These are phyloP conservation scores for Stenopsyche tienmushanensis DNA, from an alignment of 1,140 invertebrate genomes.

Conservation along the genomic window DNA sequence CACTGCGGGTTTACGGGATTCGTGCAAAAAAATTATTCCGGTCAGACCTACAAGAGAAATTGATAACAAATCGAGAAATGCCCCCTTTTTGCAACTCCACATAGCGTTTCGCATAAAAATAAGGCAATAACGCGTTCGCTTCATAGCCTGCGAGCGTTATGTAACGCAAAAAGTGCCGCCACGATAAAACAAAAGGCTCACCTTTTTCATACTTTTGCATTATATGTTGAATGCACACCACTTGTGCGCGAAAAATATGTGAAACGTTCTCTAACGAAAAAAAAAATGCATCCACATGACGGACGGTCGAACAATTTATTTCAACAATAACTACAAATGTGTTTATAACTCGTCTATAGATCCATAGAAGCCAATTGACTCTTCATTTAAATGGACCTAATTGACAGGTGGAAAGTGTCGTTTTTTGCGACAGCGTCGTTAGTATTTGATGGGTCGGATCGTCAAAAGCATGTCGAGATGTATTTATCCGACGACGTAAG, in stretches of 20 bases:
- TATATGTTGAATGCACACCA: constrained; percentile 20
- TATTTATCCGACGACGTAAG: too few relatives aligned
- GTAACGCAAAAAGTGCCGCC: constrained; percentile 19
- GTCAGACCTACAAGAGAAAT: constrained; percentile 31
- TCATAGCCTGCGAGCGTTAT: constrained; percentile 9
- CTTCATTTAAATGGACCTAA: too few relatives aligned
- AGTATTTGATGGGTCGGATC: background rate
- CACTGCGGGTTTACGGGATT: too few relatives aligned
- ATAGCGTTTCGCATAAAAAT: constrained; percentile 28
- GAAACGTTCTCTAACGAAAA: constrained; percentile 2
- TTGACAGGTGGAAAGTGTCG: too few relatives aligned
- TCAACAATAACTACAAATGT: background rate
- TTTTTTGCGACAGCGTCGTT: too few relatives aligned
- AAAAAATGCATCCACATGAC: background rate
- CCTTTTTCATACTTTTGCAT: constrained; percentile 10
- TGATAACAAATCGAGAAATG: constrained; percentile 36
- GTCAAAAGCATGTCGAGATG: too few relatives aligned
- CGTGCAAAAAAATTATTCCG: constrained; percentile 38
- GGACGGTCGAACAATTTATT: background rate
- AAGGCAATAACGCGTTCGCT: constrained; percentile 20
- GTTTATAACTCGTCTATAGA: too few relatives aligned
- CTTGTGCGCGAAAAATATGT: constrained; percentile 14
- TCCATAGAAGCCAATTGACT: too few relatives aligned
- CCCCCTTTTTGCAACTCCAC: constrained; percentile 18
- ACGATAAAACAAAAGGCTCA: constrained; percentile 25